Base-by-base conservation (phyloP, 2,113 vertebrate genomes). In the Cricetomys ansorgei region DNA sequence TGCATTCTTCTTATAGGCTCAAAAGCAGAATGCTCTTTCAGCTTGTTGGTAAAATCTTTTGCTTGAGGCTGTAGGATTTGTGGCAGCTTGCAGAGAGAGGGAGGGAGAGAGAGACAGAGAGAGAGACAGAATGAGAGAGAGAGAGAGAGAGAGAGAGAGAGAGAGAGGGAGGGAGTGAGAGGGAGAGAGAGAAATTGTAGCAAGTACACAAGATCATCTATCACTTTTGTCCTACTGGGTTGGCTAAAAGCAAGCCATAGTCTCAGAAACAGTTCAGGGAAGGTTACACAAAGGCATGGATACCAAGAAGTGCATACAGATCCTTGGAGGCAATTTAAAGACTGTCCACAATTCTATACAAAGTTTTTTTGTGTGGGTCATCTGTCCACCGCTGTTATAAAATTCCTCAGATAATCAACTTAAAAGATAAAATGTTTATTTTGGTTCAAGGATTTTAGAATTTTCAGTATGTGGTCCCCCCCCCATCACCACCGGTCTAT, bases 231-330 rank as follows among this genome's bases (percentile, higher is more conserved):
- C 50, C 81, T 40, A 77, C 13, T 59, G 10, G 29, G 23, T 50
- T 91, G 77, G 7, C 72, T 87, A 83, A 94, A 94, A 96, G 7
- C 67, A 93, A 97, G 62, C 8, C 53, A 83, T 5, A 53, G 25
- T 21, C 55, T 21, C 34, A n/a, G 5, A 3, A 9, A 72, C 11
- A 65, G 9, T 48, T 59, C 87, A 67, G 34, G 50, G 45, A 21
- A 95, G 21, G 87, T 91, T 48, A 76, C 7, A 81, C 16, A 95
- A 94, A 86, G 1, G 3, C 21, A 13, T 62, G 29, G 50, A 89
- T 70, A 76, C 5, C 19, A 94, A 27, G 34, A 69, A 45, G 21
- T 17, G 64, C 57, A 57, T 64, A 27, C 50, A 43, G 31, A 57
- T 92, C 4, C 57, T 7, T 21, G n/a, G 50, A 92, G 23, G 21